Evolutionary conservation across 2,888 invertebrate genomes (phyloP).

Genomic region (Kuschelorhynchus macadamiae): DNA sequence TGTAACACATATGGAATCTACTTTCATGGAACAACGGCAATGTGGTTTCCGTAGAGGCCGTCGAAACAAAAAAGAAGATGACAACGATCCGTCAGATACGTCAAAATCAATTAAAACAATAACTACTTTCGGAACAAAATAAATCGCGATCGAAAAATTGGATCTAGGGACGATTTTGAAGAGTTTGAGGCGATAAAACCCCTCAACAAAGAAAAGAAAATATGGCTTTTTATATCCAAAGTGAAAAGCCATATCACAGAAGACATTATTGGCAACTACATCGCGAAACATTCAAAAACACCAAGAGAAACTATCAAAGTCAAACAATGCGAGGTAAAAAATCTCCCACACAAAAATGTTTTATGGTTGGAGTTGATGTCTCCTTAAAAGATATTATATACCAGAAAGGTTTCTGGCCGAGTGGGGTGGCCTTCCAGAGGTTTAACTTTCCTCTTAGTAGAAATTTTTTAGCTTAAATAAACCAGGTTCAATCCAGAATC

Average conservation of each 20-base stretch:
- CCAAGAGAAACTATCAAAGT: background rate
- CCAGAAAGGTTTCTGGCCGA: conserved; percentile 15
- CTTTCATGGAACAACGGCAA: too few species aligned
- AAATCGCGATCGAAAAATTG: too few species aligned
- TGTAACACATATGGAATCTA: too few species aligned
- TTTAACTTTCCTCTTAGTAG: conserved; percentile 11
- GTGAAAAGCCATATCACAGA: background rate
- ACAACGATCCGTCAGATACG: too few species aligned
- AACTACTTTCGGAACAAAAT: too few species aligned
- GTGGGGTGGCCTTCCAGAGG: conserved; percentile 8
- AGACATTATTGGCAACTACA: background rate
- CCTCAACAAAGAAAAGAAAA: conserved; percentile 2
- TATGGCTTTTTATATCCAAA: conserved; percentile 3
- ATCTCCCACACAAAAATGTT: background rate
- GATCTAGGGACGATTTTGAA: too few species aligned
- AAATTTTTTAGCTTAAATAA: conserved; percentile 7
- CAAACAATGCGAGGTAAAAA: conserved; percentile 9
- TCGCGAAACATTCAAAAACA: background rate
- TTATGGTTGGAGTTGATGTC: conserved; percentile 13
- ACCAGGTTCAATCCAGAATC: too few species aligned
- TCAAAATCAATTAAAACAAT: too few species aligned
- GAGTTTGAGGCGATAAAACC: background rate
- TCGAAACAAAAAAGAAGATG: too few species aligned
- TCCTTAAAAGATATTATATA: conserved; percentile 1
- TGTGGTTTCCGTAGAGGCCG: too few species aligned